phyloP scores from a whole-genome alignment of 2,113 vertebrate genomes.

The Prochilodus magdalenae region DNA sequence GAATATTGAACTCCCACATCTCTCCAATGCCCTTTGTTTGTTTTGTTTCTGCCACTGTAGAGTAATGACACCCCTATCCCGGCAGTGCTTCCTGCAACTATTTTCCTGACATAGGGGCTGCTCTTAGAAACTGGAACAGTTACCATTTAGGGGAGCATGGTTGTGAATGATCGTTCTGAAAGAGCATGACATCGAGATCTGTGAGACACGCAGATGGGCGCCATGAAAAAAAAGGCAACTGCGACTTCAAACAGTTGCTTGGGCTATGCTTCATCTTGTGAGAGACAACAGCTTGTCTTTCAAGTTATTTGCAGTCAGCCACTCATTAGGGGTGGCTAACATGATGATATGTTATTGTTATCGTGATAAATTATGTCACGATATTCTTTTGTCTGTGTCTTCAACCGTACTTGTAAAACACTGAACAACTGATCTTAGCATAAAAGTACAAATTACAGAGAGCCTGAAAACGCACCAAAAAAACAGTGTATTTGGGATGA shows the following conservation, averaged over 20 bases:
- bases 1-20: conserved; percentile 51
- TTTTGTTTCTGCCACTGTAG: conserved; percentile 53
- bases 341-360: not conserved
- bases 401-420: too few relatives aligned
- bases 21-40: conserved; percentile 20
- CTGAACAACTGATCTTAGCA: too few relatives aligned
- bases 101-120: conserved; percentile 65
- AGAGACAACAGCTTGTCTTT: conserved; percentile 52
- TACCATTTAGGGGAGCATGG: conserved; percentile 64
- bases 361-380: not conserved
- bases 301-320: not conserved
- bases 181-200: conserved; percentile 65
- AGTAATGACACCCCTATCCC: conserved; percentile 60
- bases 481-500: too few relatives aligned
- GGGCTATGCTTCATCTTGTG: conserved; percentile 60
- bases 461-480: too few relatives aligned
- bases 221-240: conserved; percentile 66
- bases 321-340: not conserved
- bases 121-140: conserved; percentile 62
- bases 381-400: conserved; percentile 59
- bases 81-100: conserved; percentile 53
- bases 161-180: conserved; percentile 50
- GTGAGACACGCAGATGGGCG: conserved; percentile 68
- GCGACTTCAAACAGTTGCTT: conserved; percentile 69
- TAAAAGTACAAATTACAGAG: too few relatives aligned